A percentile compares a stretch with the other conserved stretches of the same genome.
These are phyloP conservation scores for Ia io DNA, from an alignment of 2,113 vertebrate species.

Conservation along the genomic window DNA sequence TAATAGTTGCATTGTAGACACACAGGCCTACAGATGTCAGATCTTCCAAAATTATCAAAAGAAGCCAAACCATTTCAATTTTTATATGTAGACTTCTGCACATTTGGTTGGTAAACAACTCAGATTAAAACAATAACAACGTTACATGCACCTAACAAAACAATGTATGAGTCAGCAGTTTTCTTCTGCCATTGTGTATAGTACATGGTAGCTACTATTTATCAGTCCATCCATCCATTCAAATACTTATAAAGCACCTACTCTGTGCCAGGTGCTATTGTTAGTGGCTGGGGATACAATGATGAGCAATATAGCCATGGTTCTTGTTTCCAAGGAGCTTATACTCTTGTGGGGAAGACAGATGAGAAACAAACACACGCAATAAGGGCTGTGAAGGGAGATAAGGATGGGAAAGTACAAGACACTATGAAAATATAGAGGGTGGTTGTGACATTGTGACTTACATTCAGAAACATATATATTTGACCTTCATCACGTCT, in stretches of 20 bases:
- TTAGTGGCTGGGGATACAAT: background rate
- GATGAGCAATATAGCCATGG: background rate
- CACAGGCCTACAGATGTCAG: background rate
- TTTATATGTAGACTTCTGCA: background rate
- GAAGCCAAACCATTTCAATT: background rate
- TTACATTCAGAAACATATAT: background rate
- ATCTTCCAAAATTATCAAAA: background rate
- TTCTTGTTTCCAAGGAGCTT: background rate
- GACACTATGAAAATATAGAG: background rate
- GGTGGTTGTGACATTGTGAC: background rate
- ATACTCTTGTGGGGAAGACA: background rate
- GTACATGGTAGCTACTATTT: background rate
- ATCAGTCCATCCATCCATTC: background rate
- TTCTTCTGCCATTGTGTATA: background rate
- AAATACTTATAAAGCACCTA: conserved; percentile 15
- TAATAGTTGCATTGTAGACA: background rate
- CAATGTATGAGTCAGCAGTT: background rate
- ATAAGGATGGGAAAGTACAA: background rate
- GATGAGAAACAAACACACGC: background rate
- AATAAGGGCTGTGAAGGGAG: background rate
- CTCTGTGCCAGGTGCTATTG: background rate
- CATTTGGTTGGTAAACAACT: background rate
- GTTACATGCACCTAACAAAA: background rate
- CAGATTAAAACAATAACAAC: background rate
- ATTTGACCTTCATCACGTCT: background rate